Evolutionary conservation across 1,140 invertebrate species (phyloP), one percentile per base, ranked within the genome.

Genomic region (Lasioglossum albipes): DNA sequence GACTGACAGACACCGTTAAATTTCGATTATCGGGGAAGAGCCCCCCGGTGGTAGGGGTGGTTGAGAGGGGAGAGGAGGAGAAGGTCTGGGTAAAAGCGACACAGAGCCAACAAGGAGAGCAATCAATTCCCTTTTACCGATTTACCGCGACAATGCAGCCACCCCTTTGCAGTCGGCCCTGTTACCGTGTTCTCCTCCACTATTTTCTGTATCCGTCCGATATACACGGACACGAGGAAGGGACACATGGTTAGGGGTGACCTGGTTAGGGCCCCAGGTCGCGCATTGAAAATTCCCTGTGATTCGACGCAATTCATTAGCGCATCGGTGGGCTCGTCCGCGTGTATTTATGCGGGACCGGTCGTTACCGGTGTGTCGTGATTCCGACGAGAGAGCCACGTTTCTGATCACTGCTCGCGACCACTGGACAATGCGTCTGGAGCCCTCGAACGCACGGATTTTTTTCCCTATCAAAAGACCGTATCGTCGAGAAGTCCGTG

Each of bases 231-330:
- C 49, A 31, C 42, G 81, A 77, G 83, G 79, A 74, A 27, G 52
- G 82, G 75, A 61, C 7, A 42, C 6, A 36, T 3, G 36, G 36
- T 36, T 36, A 36, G 16, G 5, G 13, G 52, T 7, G 18, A 9
- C 57, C 57, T n/a, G 57, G 20, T n/a, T 59, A n/a, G 57, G 18
- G 57, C 57, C 57, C 20, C 22, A 4, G 9, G 1, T 16, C 54
- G 49, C 74, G 81, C 84, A 91, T 90, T 89, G 90, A 92, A 92
- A 92, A 90, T 91, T 92, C 89, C 80, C 90, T 91, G 87, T 90
- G 90, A 91, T 90, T 90, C 83, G 85, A 82, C 59, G 82, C 87
- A 88, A 91, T 92, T 91, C 89, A 92, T 93, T 91, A 90, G 88
- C 82, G 73, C 74, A 79, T 70, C 41, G 72, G 49, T 20, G 45